Conservation (phyloP, 2,888 invertebrate species). For the Leptopterna dolabrata region DNA sequence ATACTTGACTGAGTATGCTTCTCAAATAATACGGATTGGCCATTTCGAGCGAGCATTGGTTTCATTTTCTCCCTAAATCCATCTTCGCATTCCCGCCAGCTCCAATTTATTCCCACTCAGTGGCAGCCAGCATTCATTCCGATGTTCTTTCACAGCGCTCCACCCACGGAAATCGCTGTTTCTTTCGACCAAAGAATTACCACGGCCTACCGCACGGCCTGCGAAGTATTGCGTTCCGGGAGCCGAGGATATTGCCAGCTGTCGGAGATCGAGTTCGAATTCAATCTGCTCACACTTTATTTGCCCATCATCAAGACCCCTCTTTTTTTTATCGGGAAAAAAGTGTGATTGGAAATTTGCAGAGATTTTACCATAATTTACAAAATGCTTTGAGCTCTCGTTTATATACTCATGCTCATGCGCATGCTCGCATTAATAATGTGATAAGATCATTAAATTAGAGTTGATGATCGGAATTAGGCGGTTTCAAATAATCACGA, state of each 20-base stretch:
- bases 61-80: too few relatives aligned
- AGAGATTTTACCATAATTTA: not conserved
- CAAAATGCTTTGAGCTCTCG: too few relatives aligned
- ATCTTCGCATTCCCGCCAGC: too few relatives aligned
- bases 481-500: too few relatives aligned
- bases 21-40: too few relatives aligned
- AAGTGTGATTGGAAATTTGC: not conserved
- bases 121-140: not conserved
- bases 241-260: conserved; percentile 28
- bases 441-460: too few relatives aligned
- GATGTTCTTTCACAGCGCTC: not conserved
- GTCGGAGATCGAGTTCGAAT: conserved; percentile 45
- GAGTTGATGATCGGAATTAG: too few relatives aligned
- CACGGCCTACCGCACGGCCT: not conserved
- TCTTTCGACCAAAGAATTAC: not conserved
- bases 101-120: not conserved
- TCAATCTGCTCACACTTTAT: conserved; percentile 39
- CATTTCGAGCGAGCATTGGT: too few relatives aligned
- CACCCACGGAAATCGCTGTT: not conserved
- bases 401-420: too few relatives aligned
- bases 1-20: too few relatives aligned
- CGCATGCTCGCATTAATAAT: too few relatives aligned
- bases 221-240: not conserved
- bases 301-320: conserved; percentile 13
- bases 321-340: not conserved